These are phyloP conservation scores for Tenebrio molitor DNA, from an alignment of 1,140 invertebrate species.

Conservation along the genomic window DNA sequence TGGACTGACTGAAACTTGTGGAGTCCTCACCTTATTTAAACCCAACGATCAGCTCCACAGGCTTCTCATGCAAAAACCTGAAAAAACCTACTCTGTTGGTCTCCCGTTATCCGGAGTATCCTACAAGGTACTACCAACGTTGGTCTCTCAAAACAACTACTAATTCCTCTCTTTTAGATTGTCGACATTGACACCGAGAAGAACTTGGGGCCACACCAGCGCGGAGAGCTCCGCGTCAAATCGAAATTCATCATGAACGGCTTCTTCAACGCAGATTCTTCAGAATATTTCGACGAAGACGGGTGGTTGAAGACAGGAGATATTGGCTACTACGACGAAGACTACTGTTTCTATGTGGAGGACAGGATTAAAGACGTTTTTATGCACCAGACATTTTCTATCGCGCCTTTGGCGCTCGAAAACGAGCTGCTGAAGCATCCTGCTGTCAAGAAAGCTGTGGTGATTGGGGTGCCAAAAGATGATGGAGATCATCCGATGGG, in stretches of 20 bases:
- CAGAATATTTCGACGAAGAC: constrained; percentile 71
- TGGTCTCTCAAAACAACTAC: too few relatives aligned
- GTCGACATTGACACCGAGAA: constrained; percentile 67
- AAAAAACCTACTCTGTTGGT: constrained; percentile 39
- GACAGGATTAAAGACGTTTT: constrained; percentile 83
- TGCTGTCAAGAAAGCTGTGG: constrained; percentile 75
- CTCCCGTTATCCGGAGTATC: constrained; percentile 44
- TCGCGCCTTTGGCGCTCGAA: constrained; percentile 74
- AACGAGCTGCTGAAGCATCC: constrained; percentile 75
- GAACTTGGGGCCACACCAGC: constrained; percentile 66
- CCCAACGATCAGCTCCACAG: constrained; percentile 24
- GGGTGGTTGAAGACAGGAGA: constrained; percentile 80
- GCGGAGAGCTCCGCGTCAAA: constrained; percentile 72
- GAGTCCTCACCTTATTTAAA: constrained; percentile 31
- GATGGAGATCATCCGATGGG: constrained; percentile 77
- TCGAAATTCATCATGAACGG: constrained; percentile 69
- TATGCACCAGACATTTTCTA: constrained; percentile 75
- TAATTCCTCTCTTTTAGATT: constrained; percentile 43
- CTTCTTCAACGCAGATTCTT: constrained; percentile 67
- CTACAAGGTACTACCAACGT: constrained; percentile 52
- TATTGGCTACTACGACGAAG: constrained; percentile 76
- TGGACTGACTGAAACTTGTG: constrained; percentile 55
- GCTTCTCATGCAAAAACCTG: neutral
- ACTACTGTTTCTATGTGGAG: constrained; percentile 75
- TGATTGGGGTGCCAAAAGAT: constrained; percentile 74